phyloP scores from a whole-genome alignment of 2,113 vertebrate species.

The rabbit (Oryctolagus cuniculus) region DNA sequence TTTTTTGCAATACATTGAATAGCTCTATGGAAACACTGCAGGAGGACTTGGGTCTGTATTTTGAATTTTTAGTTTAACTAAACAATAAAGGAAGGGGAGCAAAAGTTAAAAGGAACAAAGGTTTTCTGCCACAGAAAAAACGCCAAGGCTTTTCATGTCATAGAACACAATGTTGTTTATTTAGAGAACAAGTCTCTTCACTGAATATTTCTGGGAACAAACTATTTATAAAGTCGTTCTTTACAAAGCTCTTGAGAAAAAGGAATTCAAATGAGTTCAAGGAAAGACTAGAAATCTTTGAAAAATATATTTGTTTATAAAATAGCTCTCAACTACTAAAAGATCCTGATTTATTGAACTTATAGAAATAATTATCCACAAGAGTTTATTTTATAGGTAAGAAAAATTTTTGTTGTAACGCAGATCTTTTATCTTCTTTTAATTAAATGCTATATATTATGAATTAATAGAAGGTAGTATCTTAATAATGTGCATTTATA shows the following conservation, averaged over 20 bases:
- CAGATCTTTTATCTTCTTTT: background rate
- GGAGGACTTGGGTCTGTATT: conserved; percentile 31
- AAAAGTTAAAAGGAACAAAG: conserved; percentile 52
- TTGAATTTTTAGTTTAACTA: conserved; percentile 75
- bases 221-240: conserved; percentile 71
- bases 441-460: background rate
- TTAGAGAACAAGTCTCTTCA: conserved; percentile 47
- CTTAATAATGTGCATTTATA: background rate
- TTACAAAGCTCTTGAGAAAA: conserved; percentile 53
- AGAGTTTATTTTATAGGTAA: background rate
- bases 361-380: background rate
- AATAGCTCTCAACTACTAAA: background rate
- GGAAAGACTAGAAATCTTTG: conserved; percentile 13
- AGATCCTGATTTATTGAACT: background rate
- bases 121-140: conserved; percentile 51
- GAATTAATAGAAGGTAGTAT: background rate
- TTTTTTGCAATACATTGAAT: conserved; percentile 53
- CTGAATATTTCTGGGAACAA: conserved; percentile 52
- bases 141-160: background rate
- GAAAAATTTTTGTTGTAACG: background rate
- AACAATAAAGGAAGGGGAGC: conserved; percentile 51
- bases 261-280: conserved; percentile 47
- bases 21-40: conserved; percentile 48
- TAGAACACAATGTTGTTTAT: conserved; percentile 57
- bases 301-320: conserved; percentile 56